Conservation (phyloP, 2,888 invertebrate species). For the Phaonia tiefii region DNA sequence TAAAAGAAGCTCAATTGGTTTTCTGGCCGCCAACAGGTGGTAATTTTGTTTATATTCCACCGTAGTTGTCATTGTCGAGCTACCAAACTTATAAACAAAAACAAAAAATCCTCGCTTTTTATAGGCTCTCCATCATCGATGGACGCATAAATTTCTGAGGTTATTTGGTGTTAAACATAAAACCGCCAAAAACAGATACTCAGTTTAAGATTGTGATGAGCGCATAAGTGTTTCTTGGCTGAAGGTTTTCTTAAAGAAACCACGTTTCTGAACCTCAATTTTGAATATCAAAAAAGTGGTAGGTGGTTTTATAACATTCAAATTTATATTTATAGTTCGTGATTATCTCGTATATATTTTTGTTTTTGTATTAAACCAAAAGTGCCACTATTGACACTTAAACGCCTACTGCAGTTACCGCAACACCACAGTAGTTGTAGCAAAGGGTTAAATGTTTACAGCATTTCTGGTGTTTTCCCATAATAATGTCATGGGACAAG, state of each 20-base stretch:
- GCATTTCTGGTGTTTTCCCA: neutral
- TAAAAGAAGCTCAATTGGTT: neutral
- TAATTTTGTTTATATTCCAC: too few relatives aligned
- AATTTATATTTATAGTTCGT: constrained; percentile 21
- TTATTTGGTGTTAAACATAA: constrained; percentile 38
- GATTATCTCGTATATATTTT: constrained; percentile 26
- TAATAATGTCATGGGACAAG: constrained; percentile 9
- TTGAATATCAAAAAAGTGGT: constrained; percentile 18
- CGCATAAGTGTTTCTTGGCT: constrained; percentile 5
- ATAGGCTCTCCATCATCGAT: constrained; percentile 23
- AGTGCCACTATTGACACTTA: constrained; percentile 54
- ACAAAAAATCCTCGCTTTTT: constrained; percentile 6
- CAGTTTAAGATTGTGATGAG: constrained; percentile 3
- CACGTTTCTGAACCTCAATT: neutral
- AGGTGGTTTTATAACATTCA: constrained; percentile 42
- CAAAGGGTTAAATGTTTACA: constrained; percentile 31
- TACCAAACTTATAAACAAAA: constrained; percentile 1
- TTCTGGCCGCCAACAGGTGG: constrained; percentile 10
- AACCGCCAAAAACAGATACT: constrained; percentile 7
- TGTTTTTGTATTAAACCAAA: constrained; percentile 32
- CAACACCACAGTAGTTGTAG: neutral
- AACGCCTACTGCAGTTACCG: constrained; percentile 47
- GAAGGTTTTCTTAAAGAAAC: constrained; percentile 28
- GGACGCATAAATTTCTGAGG: constrained; percentile 13
- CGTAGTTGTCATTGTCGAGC: constrained; percentile 3